Percentiles rank a stretch among this genome's conserved stretches.
These are phyloP conservation scores for Sminthurinus aureus DNA, from an alignment of 2,888 invertebrate genomes.

Conservation along the genomic window DNA sequence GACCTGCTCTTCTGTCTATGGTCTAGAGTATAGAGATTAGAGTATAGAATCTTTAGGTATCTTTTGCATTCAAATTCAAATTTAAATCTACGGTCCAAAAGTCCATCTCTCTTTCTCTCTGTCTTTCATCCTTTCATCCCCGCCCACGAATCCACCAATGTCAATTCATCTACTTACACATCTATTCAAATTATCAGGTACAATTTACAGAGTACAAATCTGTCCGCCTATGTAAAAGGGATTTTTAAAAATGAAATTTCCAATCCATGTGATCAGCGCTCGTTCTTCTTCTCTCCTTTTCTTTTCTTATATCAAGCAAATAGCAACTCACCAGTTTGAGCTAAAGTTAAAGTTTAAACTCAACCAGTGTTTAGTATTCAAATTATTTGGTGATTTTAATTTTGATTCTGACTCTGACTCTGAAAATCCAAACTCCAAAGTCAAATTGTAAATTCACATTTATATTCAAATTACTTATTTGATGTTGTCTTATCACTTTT, in stretches of 20 bases:
- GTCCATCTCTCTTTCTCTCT: background rate
- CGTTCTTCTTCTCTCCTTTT: background rate
- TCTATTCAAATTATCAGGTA: slow-evolving; percentile 28
- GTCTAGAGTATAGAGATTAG: background rate
- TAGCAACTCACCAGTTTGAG: no score
- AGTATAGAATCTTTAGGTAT: background rate
- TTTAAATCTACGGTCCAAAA: background rate
- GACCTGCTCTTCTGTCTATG: background rate
- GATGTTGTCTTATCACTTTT: no score
- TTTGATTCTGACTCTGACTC: background rate
- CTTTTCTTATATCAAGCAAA: no score
- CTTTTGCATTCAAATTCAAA: no score
- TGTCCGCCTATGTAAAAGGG: slow-evolving; percentile 26
- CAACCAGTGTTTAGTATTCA: no score
- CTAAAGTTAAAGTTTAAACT: no score
- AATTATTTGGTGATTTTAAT: background rate
- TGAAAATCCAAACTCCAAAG: background rate
- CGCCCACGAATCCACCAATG: background rate
- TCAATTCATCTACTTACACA: slow-evolving; percentile 28
- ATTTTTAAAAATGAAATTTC: background rate
- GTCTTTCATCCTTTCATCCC: slow-evolving; percentile 3
- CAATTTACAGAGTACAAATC: slow-evolving; percentile 13
- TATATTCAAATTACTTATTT: no score
- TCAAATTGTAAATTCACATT: background rate
- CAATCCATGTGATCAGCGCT: background rate